phyloP scores from a whole-genome alignment of 2,888 invertebrate genomes.

The Acrocera orbiculus region DNA sequence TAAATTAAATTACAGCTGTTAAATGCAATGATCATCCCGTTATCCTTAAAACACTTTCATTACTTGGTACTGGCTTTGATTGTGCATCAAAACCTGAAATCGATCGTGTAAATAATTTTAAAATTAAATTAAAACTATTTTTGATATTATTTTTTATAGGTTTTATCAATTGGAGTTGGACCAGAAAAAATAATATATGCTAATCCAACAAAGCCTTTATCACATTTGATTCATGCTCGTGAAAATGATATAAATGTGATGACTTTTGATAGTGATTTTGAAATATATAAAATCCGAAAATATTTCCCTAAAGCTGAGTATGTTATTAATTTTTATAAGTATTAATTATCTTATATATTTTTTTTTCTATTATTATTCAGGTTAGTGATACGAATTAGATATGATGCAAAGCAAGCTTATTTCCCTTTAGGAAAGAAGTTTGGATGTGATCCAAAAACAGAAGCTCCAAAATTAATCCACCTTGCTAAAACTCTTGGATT shows the following conservation, averaged over 20 bases:
- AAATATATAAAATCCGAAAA: slow-evolving; percentile 75
- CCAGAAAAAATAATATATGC: slow-evolving; percentile 76
- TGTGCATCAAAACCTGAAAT: slow-evolving; percentile 94
- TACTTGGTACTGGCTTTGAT: slow-evolving; percentile 84
- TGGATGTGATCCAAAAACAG: slow-evolving; percentile 65
- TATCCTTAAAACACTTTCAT: slow-evolving; percentile 68
- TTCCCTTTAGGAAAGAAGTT: slow-evolving; percentile 89
- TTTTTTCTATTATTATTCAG: slow-evolving; percentile 31
- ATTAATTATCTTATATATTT: no score
- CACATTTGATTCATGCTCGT: slow-evolving; percentile 72
- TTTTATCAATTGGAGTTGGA: slow-evolving; percentile 28
- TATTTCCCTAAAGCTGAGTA: slow-evolving; percentile 58
- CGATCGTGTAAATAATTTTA: slow-evolving; percentile 51
- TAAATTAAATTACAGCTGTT: slow-evolving; percentile 54
- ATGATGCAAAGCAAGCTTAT: slow-evolving; percentile 67
- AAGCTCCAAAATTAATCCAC: slow-evolving; percentile 56
- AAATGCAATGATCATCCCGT: slow-evolving; percentile 88
- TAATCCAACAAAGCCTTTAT: slow-evolving; percentile 85
- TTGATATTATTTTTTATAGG: no score
- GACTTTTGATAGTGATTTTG: slow-evolving; percentile 89
- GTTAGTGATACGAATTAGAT: slow-evolving; percentile 74
- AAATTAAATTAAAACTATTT: no score
- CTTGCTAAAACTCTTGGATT: no score
- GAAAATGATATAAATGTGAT: slow-evolving; percentile 58
- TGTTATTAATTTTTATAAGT: no score